A percentile compares a stretch with the other conserved stretches of the same genome.
Evolutionary conservation across 2,113 vertebrate species (phyloP).

Genomic region (Ctenodactylus gundi): DNA sequence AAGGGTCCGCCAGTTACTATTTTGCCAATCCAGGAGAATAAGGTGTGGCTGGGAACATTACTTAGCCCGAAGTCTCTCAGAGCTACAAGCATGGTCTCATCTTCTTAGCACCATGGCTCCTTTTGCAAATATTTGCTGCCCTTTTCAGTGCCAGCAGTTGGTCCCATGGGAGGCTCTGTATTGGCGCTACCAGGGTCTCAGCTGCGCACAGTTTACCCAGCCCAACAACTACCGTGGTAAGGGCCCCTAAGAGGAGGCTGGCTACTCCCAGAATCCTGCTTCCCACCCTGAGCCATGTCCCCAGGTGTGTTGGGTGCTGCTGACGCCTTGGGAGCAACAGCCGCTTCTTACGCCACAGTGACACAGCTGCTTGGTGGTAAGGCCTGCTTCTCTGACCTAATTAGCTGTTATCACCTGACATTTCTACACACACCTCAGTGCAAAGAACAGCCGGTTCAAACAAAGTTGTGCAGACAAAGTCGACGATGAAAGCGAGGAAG

Average conservation of each 20-base stretch:
- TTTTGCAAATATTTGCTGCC: background rate
- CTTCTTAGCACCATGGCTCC: background rate
- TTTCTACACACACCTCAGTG: background rate
- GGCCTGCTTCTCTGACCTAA: slow-evolving; percentile 39
- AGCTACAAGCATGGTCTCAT: background rate
- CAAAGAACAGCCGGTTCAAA: slow-evolving; percentile 32
- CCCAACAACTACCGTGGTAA: background rate
- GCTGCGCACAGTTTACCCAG: background rate
- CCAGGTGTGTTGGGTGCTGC: background rate
- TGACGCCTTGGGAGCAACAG: background rate
- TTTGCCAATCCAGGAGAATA: background rate
- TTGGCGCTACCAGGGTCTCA: background rate
- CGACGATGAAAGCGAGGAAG: background rate
- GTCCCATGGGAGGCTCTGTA: background rate
- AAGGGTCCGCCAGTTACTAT: background rate
- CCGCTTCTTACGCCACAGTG: background rate
- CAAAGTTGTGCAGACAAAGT: background rate
- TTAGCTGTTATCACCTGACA: slow-evolving; percentile 50
- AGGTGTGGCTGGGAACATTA: no score
- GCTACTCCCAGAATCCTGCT: background rate
- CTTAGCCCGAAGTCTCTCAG: background rate
- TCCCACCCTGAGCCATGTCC: background rate
- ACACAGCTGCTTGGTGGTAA: background rate
- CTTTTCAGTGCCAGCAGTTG: background rate
- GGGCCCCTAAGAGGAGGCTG: background rate